Evolutionary conservation across 2,888 invertebrate genomes (phyloP).

Genomic region (Hydrotaea diabolus): DNA sequence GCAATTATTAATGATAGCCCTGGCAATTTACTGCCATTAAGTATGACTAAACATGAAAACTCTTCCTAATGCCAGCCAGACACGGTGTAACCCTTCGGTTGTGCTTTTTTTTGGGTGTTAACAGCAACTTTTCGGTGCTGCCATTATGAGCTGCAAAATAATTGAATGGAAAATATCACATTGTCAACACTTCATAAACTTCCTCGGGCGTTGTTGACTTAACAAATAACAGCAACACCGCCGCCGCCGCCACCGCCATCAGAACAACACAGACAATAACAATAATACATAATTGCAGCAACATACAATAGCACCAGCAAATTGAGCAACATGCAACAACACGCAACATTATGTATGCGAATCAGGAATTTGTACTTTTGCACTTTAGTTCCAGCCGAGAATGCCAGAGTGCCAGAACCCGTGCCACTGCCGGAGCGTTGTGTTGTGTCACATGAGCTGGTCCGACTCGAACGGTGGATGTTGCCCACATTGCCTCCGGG

Average conservation of each 20-base stretch:
- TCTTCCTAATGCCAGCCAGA: neutral
- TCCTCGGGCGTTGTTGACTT: conserved; percentile 24
- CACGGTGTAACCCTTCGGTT: neutral
- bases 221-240: neutral
- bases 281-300: conserved; percentile 34
- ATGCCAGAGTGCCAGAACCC: neutral
- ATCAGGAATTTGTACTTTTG: conserved; percentile 80
- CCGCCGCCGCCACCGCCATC: neutral
- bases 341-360: conserved; percentile 77
- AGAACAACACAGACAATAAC: neutral
- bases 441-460: neutral
- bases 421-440: neutral
- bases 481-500: conserved; percentile 47
- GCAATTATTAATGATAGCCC: neutral
- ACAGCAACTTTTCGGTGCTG: neutral
- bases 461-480: neutral
- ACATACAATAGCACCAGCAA: conserved; percentile 18
- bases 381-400: conserved; percentile 75
- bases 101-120: neutral
- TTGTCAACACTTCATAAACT: conserved; percentile 64
- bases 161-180: conserved; percentile 45
- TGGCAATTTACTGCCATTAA: neutral
- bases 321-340: conserved; percentile 25
- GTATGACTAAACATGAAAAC: neutral
- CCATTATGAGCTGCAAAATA: neutral